Evolutionary conservation across 1,140 invertebrate genomes (phyloP), one percentile per base, ranked within the genome.

Genomic region (Drosophila watanabei): DNA sequence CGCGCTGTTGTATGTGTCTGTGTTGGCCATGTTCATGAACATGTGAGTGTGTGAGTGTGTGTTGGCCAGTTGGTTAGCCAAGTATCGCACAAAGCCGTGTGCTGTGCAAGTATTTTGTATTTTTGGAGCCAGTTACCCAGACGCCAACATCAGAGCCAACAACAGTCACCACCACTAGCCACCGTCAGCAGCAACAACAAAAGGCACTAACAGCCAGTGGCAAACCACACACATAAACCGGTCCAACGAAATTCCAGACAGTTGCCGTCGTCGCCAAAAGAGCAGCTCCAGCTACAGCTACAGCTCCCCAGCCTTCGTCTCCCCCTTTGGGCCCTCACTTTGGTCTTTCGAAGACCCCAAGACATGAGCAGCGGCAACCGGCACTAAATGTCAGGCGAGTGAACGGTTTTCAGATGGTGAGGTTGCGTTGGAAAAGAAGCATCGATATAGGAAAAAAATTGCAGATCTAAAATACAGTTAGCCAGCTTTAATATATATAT

Each of bases 31-130:
- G 62, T 68, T 68, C 43, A 24, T 65, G 14, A 28, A 13, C 30
- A 28, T 63, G 65, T 62, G 24, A 48, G 59, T 70, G 59, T 58
- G 46, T 66, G 33, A 0, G 73, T 76, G 59, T 66, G 41, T 84
- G 82, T 62, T 81, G 82, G 82, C 77, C 82, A 85, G 82, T 84
- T 81, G 82, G 82, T 84, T 84, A 85, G 82, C 82, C 81, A 83
- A 83, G 77, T 79, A 64, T 63, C 61, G 59, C 75, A 83, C 75
- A 83, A 83, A 83, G 80, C 75, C 62, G 75, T 83, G 64, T 37
- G 63, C 82, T 75, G 45, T 85, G 63, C 77, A 75, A 84, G 79
- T 85, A 85, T 84, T 85, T 84, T 85, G 82, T 83, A 75, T 75
- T 75, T 73, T 75, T 80, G 65, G 65, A 85, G 82, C 82, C 82